phyloP scores from a whole-genome alignment of 1,140 invertebrate species.

The Bacillus rossius region DNA sequence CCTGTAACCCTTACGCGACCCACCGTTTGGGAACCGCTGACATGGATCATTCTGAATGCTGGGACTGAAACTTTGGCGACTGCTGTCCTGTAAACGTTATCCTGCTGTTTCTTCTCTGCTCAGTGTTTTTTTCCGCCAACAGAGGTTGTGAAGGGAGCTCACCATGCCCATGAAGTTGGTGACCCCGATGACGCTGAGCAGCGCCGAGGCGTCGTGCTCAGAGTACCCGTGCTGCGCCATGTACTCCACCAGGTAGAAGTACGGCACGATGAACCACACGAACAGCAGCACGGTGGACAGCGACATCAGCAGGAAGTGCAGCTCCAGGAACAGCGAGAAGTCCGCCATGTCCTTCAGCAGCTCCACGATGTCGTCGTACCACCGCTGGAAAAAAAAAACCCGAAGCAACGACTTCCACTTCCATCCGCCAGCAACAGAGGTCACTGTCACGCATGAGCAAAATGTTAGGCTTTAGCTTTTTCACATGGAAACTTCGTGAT shows the following conservation, averaged over 20 bases:
- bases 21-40: no score
- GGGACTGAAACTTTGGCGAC: no score
- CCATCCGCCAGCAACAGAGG: no score
- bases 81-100: no score
- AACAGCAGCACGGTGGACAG: constrained; percentile 80
- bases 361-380: constrained; percentile 65
- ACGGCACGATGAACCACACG: constrained; percentile 86
- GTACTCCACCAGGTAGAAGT: constrained; percentile 79
- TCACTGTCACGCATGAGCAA: no score
- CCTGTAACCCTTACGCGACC: no score
- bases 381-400: constrained; percentile 54
- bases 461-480: no score
- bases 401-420: not conserved
- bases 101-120: no score
- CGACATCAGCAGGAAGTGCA: constrained; percentile 74
- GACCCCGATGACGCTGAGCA: constrained; percentile 78
- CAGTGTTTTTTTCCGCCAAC: no score
- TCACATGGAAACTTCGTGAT: no score
- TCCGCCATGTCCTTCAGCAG: constrained; percentile 68
- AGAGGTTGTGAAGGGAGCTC: no score
- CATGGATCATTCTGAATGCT: no score
- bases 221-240: constrained; percentile 55
- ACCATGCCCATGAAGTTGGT: constrained; percentile 89
- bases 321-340: constrained; percentile 71
- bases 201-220: constrained; percentile 64